Evolutionary conservation across 2,113 vertebrate genomes (phyloP).

Genomic region (Synchiropus splendidus): DNA sequence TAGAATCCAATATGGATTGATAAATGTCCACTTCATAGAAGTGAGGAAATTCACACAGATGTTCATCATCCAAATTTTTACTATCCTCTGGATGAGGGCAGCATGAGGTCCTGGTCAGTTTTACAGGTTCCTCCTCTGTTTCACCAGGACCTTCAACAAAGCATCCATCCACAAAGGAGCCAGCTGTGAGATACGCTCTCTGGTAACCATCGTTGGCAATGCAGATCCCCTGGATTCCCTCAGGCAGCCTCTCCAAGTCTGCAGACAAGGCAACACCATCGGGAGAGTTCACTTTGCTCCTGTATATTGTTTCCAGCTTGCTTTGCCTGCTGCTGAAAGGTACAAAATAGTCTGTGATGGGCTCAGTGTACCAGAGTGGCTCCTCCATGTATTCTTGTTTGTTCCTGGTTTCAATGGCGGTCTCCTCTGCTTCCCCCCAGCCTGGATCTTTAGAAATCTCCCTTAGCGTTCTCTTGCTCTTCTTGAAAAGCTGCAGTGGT

Average conservation of each 20-base stretch:
- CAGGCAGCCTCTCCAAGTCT: conserved; percentile 75
- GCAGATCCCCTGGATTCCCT: conserved; percentile 83
- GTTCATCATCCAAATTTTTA: conserved; percentile 93
- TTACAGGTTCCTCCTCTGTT: conserved; percentile 78
- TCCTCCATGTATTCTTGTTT: conserved; percentile 90
- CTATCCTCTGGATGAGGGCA: conserved; percentile 90
- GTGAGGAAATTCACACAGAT: conserved; percentile 97
- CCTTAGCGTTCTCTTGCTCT: conserved; percentile 79
- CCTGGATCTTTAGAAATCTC: conserved; percentile 77
- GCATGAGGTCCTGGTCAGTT: conserved; percentile 82
- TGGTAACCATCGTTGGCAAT: conserved; percentile 78
- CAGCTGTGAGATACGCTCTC: conserved; percentile 89
- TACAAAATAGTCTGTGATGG: conserved; percentile 90
- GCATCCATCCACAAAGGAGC: conserved; percentile 94
- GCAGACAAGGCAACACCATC: conserved; percentile 55
- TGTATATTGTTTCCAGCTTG: conserved; percentile 95
- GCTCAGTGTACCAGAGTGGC: conserved; percentile 97
- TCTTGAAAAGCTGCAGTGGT: conserved; percentile 77
- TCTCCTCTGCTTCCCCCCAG: conserved; percentile 69
- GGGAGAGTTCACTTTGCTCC: conserved; percentile 71
- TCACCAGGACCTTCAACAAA: conserved; percentile 94
- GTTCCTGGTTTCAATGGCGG: conserved; percentile 69
- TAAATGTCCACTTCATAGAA: conserved; percentile 99
- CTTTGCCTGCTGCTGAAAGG: conserved; percentile 86
- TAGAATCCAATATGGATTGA: conserved; percentile 99